Evolutionary conservation across 2,888 invertebrate genomes (phyloP), one percentile per base, ranked within the genome.

Genomic region (Glaucopsyche alexis): DNA sequence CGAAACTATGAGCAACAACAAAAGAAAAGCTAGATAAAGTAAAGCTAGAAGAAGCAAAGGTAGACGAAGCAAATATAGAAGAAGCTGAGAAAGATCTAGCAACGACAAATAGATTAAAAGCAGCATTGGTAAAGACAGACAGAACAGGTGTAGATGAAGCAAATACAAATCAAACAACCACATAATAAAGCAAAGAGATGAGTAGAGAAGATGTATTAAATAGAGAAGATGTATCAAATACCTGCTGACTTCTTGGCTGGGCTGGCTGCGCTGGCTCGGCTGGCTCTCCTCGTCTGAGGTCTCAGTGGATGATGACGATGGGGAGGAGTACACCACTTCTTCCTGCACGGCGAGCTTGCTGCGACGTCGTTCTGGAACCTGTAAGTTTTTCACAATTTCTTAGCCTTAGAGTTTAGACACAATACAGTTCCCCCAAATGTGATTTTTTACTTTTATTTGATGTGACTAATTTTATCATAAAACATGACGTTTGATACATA

Each of bases 301-400:
- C 47, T 49, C 69, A 4, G 38, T 65, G 64, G 69, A 69, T 29
- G 69, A 19, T 29, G 69, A 69, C 14, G 69, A 47, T 29, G 49
- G 42, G 1, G 66, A 69, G 47, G 69, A 69, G 47, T 69, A 49
- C 69, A 47, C 47, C 47, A 49, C 47, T 6, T 69, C 69, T 13
- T 69, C 69, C 19, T 69, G 69, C 45, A 49, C 69, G 13, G 69
- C 19, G 7, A 69, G 45, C 29, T 69, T 69, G 69, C 69, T 69
- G 69, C 69, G 69, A 8, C 69, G 69, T 29, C 69, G 16, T 29
- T 69, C 69, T 29, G 69, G 69, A 2, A 14, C 49, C 69, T 69
- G 69, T 60, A 60, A 60, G 60, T 60, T 55, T 55, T 60, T 38
- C 9, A n/a, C 4, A 11, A n/a, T 50, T 9, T 45, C 13, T 49